Conservation (phyloP, 2,113 vertebrate species). For the Syrmaticus mikado region DNA sequence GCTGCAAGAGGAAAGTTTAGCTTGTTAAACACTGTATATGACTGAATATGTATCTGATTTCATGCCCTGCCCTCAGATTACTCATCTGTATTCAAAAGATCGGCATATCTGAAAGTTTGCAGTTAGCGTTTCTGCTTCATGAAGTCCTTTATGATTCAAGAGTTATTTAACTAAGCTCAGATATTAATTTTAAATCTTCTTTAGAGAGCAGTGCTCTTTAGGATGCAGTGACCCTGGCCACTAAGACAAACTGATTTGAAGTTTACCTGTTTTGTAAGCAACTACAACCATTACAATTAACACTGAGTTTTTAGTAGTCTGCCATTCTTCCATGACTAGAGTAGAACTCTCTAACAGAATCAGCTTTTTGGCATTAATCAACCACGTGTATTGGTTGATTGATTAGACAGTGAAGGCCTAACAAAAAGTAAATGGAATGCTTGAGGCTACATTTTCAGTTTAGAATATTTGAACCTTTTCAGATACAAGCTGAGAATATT, state of each 20-base stretch:
- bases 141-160: neutral
- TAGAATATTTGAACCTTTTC: neutral
- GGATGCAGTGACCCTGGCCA: neutral
- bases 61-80: neutral
- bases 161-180: slow-evolving; percentile 29
- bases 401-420: neutral
- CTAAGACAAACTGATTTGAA: neutral
- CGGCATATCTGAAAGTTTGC: neutral
- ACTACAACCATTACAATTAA: neutral
- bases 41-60: neutral
- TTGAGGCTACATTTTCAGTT: neutral
- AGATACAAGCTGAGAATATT: neutral
- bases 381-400: neutral
- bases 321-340: neutral
- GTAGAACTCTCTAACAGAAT: neutral
- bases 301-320: neutral
- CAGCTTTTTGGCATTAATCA: neutral
- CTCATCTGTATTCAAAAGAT: neutral
- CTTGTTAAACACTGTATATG: neutral
- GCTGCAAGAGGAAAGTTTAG: neutral
- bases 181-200: slow-evolving; percentile 24
- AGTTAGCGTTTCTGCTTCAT: slow-evolving; percentile 8
- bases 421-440: neutral
- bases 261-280: neutral
- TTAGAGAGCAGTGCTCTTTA: neutral